Evolutionary conservation across 1,140 invertebrate genomes (phyloP), one percentile per base, ranked within the genome.

Genomic region (Drosophila melanogaster): DNA sequence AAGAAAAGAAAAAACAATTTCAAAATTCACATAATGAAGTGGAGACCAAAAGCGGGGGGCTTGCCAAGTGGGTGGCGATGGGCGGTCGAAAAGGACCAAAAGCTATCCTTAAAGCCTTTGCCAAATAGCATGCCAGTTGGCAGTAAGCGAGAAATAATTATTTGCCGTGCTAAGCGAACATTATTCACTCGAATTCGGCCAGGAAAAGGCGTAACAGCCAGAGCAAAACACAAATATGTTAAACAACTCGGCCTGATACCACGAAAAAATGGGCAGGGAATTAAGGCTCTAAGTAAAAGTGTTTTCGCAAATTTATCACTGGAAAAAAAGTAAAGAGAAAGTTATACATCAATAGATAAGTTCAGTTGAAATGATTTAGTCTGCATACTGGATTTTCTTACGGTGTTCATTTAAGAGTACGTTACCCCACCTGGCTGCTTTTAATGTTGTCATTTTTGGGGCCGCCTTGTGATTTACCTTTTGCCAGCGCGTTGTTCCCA

Each of bases 121-220:
- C 67, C 80, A 81, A 87, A 90, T 90, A 62, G 87, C 83, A 90
- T 90, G 87, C 80, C 78, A 83, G 74, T 70, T 61, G 57, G 83
- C 80, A 79, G 77, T 87, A 80, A 77, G 78, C 74, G 77, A 66
- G 76, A 81, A 85, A 91, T 91, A 91, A 91, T 91, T 91, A 89
- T 91, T 91, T 91, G 80, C 73, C 89, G 89, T 91, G 89, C 74
- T 64, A 76, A 67, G 84, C 71, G 65, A 75, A 85, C 90, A 91
- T 91, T 87, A 91, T 91, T 91, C 81, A 92, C 72, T 62, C 49
- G 59, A 76, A 66, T 37, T 51, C 33, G 50, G 44, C 38, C 40
- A 58, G 69, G 55, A 35, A 79, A 67, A 84, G 71, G 76, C 75
- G 70, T 75, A 83, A 61, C 62, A 74, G 59, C 75, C 66, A 69